Base-by-base conservation (phyloP, 1,140 invertebrate species). In the Phymorhynchus buccinoides region DNA sequence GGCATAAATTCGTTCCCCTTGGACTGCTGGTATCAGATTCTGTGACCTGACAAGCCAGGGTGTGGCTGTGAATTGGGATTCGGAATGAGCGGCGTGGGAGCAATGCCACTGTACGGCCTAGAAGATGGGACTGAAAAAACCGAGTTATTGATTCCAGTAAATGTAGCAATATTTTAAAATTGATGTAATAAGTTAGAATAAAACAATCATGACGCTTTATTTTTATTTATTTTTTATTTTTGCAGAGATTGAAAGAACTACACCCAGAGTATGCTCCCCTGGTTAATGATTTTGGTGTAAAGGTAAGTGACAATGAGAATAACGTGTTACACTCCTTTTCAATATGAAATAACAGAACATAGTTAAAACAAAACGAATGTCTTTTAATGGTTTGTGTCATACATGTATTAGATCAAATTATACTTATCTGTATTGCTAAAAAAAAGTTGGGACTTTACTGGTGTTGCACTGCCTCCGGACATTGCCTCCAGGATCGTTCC, bases 211-310 rank as follows among this genome's bases (percentile, higher is more conserved):
- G n/a, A n/a, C n/a, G n/a, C n/a, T n/a, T n/a, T 14, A 42, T 75
- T 16, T 75, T 41, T 39, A 0, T 9, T 16, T 16, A 56, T 52
- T 84, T 80, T 7, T 84, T 87, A 42, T 66, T 52, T 79, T 75
- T 88, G 44, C 84, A 96, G 88, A 91, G 97, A 77, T 91, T 98
- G 71, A 94, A 96, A 90, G 96, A 97, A 90, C 96, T 98, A 93
- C 97, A 96, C 68, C 97, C 97, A 41, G 97, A 98, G 93, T 96
- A 97, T 89, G 88, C 95, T 73, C 95, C 95, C 1, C 92, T 98
- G 16, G 94, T 97, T 39, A 94, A 96, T 80, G 96, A 97, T 93
- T 97, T 96, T 90, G 95, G 96, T 95, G 94, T 95, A 94, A 96
- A 95, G 91, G 90, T 90, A 83, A 86, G 87, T 86, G 66, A 41